Evolutionary conservation across 2,113 vertebrate genomes (phyloP).

Genomic region (Tragulus kanchil): DNA sequence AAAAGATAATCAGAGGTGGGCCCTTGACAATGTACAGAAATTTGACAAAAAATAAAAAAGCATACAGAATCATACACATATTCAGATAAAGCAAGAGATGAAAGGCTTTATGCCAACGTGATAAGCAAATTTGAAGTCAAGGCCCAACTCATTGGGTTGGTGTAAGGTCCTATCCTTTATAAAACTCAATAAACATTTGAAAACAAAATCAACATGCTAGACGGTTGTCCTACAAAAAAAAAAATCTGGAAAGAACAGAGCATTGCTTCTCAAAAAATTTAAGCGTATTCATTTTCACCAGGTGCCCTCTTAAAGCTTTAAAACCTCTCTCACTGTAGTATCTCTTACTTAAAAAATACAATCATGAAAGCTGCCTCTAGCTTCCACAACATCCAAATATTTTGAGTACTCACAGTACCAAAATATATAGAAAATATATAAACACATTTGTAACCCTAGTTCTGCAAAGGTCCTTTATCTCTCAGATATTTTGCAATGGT

Average conservation of each 20-base stretch:
- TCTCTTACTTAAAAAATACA: conserved; percentile 55
- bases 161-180: not conserved
- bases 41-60: too few species aligned
- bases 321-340: not conserved
- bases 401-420: conserved; percentile 25
- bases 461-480: conserved; percentile 75
- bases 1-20: not conserved
- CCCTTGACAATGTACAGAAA: not conserved
- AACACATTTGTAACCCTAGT: conserved; percentile 56
- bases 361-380: conserved; percentile 42
- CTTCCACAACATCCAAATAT: conserved; percentile 53
- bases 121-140: not conserved
- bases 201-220: not conserved
- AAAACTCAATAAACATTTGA: not conserved
- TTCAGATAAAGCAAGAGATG: not conserved
- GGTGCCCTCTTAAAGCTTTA: not conserved
- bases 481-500: conserved; percentile 63
- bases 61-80: rapidly evolving
- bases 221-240: not conserved
- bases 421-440: conserved; percentile 38
- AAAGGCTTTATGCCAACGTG: not conserved
- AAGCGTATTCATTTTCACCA: not conserved
- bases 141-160: not conserved
- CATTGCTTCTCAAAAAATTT: not conserved
- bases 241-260: not conserved